These are phyloP conservation scores for Streblospio benedicti DNA, from an alignment of 1,140 invertebrate genomes.

Conservation along the genomic window DNA sequence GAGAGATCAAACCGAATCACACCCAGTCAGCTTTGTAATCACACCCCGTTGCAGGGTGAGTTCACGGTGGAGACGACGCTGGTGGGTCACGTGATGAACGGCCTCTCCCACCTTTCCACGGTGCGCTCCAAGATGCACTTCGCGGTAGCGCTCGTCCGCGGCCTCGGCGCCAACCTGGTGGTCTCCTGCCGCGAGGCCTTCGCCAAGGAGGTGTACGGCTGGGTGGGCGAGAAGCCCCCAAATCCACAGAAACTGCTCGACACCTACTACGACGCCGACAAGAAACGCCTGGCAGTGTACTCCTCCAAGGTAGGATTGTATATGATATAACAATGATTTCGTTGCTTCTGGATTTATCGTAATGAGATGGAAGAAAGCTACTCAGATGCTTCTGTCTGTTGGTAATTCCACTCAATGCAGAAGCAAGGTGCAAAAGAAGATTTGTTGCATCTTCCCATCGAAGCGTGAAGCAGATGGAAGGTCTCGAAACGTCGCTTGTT, in stretches of 20 bases:
- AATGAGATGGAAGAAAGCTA: too few relatives aligned
- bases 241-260: conserved; percentile 49
- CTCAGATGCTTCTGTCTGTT: too few relatives aligned
- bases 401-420: too few relatives aligned
- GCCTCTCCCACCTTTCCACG: conserved; percentile 54
- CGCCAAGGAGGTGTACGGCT: conserved; percentile 56
- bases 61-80: conserved; percentile 52
- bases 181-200: conserved; percentile 52
- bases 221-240: conserved; percentile 47
- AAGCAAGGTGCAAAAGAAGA: too few relatives aligned
- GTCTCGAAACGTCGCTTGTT: too few relatives aligned
- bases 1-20: too few relatives aligned
- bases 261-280: conserved; percentile 54
- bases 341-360: too few relatives aligned
- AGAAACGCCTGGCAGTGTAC: conserved; percentile 52
- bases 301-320: conserved; percentile 19
- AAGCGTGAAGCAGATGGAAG: too few relatives aligned
- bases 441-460: too few relatives aligned
- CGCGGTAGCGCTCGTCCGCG: conserved; percentile 56
- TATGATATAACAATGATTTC: too few relatives aligned
- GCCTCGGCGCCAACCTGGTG: conserved; percentile 57
- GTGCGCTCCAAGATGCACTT: conserved; percentile 55
- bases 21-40: too few relatives aligned
- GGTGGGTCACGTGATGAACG: conserved; percentile 57
- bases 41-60: conserved; percentile 56